phyloP scores from a whole-genome alignment of 2,888 invertebrate genomes.

The Tenodera sinensis region DNA sequence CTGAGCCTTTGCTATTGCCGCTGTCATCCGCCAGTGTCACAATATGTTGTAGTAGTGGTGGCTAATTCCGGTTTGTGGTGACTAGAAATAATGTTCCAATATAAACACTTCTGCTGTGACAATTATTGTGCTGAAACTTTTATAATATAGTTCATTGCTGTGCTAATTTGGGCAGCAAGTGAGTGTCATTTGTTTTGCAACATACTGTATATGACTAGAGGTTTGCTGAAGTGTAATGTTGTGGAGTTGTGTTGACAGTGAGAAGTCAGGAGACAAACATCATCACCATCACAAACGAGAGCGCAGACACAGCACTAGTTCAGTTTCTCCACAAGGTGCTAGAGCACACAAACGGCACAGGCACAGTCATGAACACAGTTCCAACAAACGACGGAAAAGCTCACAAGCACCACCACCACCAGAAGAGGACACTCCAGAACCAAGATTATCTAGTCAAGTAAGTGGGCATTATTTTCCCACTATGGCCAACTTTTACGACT shows the following conservation, averaged over 20 bases:
- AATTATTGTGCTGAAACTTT: too few relatives aligned
- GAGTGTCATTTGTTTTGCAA: too few relatives aligned
- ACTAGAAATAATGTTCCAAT: too few relatives aligned
- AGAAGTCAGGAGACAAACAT: neutral
- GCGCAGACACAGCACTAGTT: slow-evolving; percentile 42
- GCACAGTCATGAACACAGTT: neutral
- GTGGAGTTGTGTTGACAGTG: neutral
- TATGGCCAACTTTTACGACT: neutral
- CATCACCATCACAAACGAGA: slow-evolving; percentile 38
- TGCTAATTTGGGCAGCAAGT: too few relatives aligned
- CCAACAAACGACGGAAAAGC: slow-evolving; percentile 8
- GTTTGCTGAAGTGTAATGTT: too few relatives aligned
- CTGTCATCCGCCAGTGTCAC: too few relatives aligned
- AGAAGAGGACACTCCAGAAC: neutral
- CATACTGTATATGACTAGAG: too few relatives aligned
- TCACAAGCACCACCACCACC: neutral
- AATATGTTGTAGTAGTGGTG: too few relatives aligned
- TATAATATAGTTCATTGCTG: too few relatives aligned
- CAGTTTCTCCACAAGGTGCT: slow-evolving; percentile 41
- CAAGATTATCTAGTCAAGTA: slow-evolving; percentile 25
- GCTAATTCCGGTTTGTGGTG: too few relatives aligned
- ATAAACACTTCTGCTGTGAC: too few relatives aligned
- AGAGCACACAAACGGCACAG: slow-evolving; percentile 29
- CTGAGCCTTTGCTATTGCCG: too few relatives aligned
- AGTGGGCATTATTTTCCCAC: neutral